These are phyloP conservation scores for Cotesia glomerata DNA, from an alignment of 1,140 invertebrate species.

Conservation along the genomic window DNA sequence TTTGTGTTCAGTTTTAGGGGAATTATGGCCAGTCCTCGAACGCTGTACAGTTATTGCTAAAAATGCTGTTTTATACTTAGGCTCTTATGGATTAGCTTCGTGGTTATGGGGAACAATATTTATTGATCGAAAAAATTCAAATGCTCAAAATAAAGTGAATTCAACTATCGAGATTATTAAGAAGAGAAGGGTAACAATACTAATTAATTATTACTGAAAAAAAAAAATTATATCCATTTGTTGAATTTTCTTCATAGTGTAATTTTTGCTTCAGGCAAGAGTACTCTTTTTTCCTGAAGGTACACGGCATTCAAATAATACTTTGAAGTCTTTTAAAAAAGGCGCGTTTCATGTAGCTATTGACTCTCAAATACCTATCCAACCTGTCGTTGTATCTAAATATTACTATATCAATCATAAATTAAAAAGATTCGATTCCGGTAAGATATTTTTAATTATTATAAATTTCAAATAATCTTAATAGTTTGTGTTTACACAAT, in stretches of 20 bases:
- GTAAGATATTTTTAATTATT: slow-evolving; percentile 56
- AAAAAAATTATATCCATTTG: not conserved
- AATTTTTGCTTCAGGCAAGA: slow-evolving; percentile 66
- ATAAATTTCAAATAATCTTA: not conserved
- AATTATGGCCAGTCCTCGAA: slow-evolving; percentile 81
- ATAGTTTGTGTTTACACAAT: not conserved
- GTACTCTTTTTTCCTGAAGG: slow-evolving; percentile 82
- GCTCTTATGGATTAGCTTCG: slow-evolving; percentile 81
- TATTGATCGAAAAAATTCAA: slow-evolving; percentile 76
- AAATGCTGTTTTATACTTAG: slow-evolving; percentile 79
- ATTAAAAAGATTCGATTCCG: slow-evolving; percentile 76
- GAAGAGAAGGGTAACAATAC: slow-evolving; percentile 65
- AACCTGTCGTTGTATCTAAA: slow-evolving; percentile 88
- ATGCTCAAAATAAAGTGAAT: slow-evolving; percentile 75
- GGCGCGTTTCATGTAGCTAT: slow-evolving; percentile 93
- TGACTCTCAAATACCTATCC: slow-evolving; percentile 80
- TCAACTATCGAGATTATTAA: slow-evolving; percentile 74
- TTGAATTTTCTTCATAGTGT: not conserved
- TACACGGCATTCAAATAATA: slow-evolving; percentile 71
- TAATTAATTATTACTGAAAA: slow-evolving; percentile 6
- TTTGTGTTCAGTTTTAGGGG: slow-evolving; percentile 70
- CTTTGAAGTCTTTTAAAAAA: slow-evolving; percentile 85
- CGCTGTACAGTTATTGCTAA: slow-evolving; percentile 81
- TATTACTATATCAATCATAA: slow-evolving; percentile 83
- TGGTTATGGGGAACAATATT: slow-evolving; percentile 91